These are phyloP conservation scores for Epirrita christyi DNA, from an alignment of 2,888 invertebrate genomes.

Conservation along the genomic window DNA sequence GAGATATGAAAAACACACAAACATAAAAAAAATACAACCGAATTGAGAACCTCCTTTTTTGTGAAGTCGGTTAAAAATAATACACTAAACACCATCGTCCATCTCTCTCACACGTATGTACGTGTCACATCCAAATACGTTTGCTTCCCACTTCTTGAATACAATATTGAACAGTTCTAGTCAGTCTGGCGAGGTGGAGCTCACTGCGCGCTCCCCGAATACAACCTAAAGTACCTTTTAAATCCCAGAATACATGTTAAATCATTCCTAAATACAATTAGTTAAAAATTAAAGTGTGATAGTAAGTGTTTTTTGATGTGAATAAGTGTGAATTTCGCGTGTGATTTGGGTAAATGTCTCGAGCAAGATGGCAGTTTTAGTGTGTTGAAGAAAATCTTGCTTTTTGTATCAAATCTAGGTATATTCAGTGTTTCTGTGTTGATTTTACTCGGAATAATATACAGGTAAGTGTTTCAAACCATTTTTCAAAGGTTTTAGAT, in stretches of 20 bases:
- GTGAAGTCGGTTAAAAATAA: no score
- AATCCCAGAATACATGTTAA: conserved; percentile 6
- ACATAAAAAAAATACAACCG: no score
- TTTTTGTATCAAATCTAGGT: conserved; percentile 13
- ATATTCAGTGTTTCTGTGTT: conserved; percentile 8
- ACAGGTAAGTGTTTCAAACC: conserved; percentile 5
- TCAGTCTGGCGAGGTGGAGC: neutral
- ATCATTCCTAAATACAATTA: conserved; percentile 10
- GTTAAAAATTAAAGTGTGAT: conserved; percentile 1
- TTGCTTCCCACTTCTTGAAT: neutral
- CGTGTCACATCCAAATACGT: conserved; percentile 15
- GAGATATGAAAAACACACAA: no score
- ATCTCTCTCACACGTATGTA: conserved; percentile 11
- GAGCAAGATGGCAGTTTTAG: conserved; percentile 14
- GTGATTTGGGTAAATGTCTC: neutral
- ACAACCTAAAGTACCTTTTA: neutral
- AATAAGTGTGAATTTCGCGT: neutral
- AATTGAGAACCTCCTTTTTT: no score
- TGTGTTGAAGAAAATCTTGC: neutral
- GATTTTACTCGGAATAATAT: neutral
- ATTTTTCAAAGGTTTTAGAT: neutral
- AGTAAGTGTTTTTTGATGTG: neutral
- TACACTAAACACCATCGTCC: no score
- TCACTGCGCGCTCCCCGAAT: conserved; percentile 4
- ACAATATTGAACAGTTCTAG: conserved; percentile 23